phyloP scores from a whole-genome alignment of 2,888 invertebrate species.

The Cephus pygmeus region DNA sequence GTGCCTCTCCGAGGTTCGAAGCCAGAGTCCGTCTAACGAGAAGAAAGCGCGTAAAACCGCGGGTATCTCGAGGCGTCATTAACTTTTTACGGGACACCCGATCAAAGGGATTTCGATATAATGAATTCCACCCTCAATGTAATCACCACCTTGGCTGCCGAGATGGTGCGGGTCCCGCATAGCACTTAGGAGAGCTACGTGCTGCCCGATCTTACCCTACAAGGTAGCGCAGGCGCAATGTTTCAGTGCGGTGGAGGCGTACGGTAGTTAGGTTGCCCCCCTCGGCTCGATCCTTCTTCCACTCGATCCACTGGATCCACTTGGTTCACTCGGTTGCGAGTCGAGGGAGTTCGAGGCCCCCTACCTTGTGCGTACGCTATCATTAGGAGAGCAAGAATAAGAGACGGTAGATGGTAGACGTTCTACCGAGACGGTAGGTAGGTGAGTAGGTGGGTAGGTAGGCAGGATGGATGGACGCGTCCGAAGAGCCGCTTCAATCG shows the following conservation, averaged over 20 bases:
- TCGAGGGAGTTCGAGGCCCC: background rate
- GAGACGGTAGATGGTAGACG: constrained; percentile 38
- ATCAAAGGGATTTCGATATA: constrained; percentile 52
- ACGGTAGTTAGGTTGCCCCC: constrained; percentile 40
- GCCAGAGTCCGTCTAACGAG: too few species aligned
- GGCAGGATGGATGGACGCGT: constrained; percentile 46
- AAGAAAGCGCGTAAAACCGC: background rate
- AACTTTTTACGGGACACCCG: constrained; percentile 7
- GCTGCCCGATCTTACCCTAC: constrained; percentile 52
- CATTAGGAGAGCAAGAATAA: constrained; percentile 57
- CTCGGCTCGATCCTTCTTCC: background rate
- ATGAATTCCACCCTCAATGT: constrained; percentile 62
- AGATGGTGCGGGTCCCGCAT: constrained; percentile 25
- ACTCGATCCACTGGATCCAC: background rate
- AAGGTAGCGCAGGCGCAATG: constrained; percentile 51
- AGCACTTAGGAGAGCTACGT: constrained; percentile 37
- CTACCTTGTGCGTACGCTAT: constrained; percentile 50
- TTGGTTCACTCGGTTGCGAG: background rate
- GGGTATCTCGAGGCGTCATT: background rate
- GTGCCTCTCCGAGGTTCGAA: too few species aligned
- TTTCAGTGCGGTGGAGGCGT: constrained; percentile 49
- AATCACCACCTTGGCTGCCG: constrained; percentile 48
- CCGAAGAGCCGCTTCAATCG: constrained; percentile 26
- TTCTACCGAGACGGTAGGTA: too few species aligned
- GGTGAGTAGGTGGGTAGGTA: background rate